Conservation (phyloP, 92 coral and sea anemone genomes). For the Pocillopora grandis region DNA sequence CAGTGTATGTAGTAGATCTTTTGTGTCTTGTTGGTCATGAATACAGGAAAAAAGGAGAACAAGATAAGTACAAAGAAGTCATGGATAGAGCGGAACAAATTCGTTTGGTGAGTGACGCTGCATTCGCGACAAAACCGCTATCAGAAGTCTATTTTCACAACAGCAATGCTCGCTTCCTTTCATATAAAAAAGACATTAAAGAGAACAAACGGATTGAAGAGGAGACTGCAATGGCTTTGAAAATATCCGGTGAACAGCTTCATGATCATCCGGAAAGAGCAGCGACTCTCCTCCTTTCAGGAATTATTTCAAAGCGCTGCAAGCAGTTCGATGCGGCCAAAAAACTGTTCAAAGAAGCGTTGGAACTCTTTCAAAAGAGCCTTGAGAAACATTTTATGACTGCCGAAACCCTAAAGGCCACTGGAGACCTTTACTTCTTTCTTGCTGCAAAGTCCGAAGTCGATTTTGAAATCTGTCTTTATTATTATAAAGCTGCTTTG, state of each 20-base stretch:
- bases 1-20: slow-evolving; percentile 24
- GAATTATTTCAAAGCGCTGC: background rate
- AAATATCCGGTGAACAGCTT: slow-evolving; percentile 1
- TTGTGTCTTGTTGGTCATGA: slow-evolving; percentile 43
- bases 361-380: background rate
- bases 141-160: slow-evolving; percentile 17
- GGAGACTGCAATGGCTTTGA: background rate
- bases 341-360: background rate
- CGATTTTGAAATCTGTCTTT: no score
- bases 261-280: slow-evolving; percentile 26
- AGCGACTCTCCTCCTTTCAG: background rate
- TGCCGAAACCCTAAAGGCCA: slow-evolving; percentile 8
- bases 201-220: background rate
- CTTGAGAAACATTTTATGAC: slow-evolving; percentile 20
- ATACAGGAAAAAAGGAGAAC: slow-evolving; percentile 2
- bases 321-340: background rate
- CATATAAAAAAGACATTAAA: no score
- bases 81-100: slow-evolving; percentile 24
- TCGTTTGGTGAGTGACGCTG: background rate
- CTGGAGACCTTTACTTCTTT: background rate
- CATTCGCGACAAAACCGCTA: slow-evolving; percentile 10
- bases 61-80: background rate
- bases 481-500: no score
- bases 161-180: background rate
- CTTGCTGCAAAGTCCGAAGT: no score